Evolutionary conservation across 2,113 vertebrate species (phyloP), one percentile per base, ranked within the genome.

Genomic region (Pelecanoides urinatrix): DNA sequence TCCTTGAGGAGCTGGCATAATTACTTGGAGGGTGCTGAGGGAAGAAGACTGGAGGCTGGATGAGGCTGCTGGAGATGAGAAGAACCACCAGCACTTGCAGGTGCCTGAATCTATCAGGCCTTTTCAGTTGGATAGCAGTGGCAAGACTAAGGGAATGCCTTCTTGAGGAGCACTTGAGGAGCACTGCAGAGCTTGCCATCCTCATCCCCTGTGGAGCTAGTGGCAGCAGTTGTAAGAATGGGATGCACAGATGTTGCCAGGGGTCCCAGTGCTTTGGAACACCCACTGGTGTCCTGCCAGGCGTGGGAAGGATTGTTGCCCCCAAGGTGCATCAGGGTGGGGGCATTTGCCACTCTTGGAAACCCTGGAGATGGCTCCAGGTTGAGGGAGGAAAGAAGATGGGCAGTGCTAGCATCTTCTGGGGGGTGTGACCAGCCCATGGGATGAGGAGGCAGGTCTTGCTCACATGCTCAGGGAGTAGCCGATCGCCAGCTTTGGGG

Each of bases 401-500:
- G 1, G 44, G 17, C 21, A 32, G 56, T 36, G 36, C 30, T 32
- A 59, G 11, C 47, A 30, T 40, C 19, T 72, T 32, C 20, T 63
- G n/a, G 3, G 16, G 26, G 30, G 16, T 6, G 3, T n/a, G 19
- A 63, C 23, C 34, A 47, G 18, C 5, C 40, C 71, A 29, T 13
- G 15, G 34, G 47, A 45, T 4, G 4, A 71, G 23, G n/a, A 63
- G 20, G 40, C 23, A 73, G 8, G 16, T 53, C 68, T 55, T 55
- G 40, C 29, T 71, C 40, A 23, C 7, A 6, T 25, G 27, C 47
- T 88, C 34, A 29, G 18, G 49, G 29, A 63, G 19, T 16, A 47
- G 15, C 25, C 1, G 1, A 55, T 55, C 1, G 1, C 38, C 22
- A 47, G 15, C n/a, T 71, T 40, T 38, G 22, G n/a, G 25, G 11